Percentiles rank a stretch among this genome's conserved stretches.
Evolutionary conservation across 1,140 invertebrate species (phyloP).

Genomic region (Drosophila pruinosa): DNA sequence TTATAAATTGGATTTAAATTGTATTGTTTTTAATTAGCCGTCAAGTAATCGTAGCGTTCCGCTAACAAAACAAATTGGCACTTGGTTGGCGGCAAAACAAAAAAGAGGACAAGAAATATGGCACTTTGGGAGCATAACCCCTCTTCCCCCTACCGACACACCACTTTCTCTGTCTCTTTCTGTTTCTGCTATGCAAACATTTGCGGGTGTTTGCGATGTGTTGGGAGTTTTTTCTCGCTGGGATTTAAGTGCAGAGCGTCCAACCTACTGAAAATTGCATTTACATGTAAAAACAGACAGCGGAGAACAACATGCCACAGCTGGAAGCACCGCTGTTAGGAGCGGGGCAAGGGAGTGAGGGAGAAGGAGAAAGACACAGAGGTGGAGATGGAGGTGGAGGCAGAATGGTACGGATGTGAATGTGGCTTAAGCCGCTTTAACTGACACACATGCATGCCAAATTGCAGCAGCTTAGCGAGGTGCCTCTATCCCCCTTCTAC

Average conservation of each 20-base stretch:
- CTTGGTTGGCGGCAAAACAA: conserved; percentile 31
- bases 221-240: conserved; percentile 16
- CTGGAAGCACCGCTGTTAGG: neutral
- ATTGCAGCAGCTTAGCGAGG: conserved; percentile 55
- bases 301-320: conserved; percentile 5
- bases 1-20: too few relatives aligned
- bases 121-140: conserved; percentile 1
- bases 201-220: conserved; percentile 20
- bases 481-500: neutral
- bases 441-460: conserved; percentile 61
- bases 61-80: conserved; percentile 53
- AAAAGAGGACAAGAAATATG: conserved; percentile 54
- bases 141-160: neutral
- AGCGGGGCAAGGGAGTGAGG: neutral
- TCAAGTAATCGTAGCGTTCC: conserved; percentile 12
- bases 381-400: neutral
- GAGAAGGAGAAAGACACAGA: neutral
- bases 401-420: conserved; percentile 10
- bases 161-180: neutral
- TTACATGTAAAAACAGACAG: conserved; percentile 62
- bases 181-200: conserved; percentile 3
- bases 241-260: conserved; percentile 39
- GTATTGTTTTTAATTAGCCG: conserved; percentile 33
- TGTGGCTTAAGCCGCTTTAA: conserved; percentile 72
- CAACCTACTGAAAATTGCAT: conserved; percentile 69